Percentiles rank a stretch among this genome's conserved stretches.
These are phyloP conservation scores for Melanotaenia duboulayi DNA, from an alignment of 2,113 vertebrate genomes.

Conservation along the genomic window DNA sequence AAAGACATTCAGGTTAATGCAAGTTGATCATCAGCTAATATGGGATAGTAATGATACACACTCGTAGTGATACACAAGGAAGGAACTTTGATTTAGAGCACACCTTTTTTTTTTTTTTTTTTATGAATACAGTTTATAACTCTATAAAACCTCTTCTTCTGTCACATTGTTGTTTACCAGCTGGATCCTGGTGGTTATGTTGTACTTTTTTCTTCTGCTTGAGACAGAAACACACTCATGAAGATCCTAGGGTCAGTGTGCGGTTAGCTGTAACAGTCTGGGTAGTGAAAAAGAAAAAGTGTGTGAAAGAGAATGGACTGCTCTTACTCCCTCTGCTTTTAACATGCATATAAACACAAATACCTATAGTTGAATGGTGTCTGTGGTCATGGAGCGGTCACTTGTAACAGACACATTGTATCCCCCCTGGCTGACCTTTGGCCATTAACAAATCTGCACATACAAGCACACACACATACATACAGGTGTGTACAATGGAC, in stretches of 20 bases:
- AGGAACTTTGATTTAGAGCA: too few species aligned
- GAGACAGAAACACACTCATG: conserved; percentile 38
- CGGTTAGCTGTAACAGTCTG: conserved; percentile 75
- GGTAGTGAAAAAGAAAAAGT: conserved; percentile 53
- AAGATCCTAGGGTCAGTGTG: conserved; percentile 70
- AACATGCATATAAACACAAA: conserved; percentile 23
- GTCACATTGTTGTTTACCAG: conserved; percentile 56
- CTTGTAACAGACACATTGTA: conserved; percentile 75
- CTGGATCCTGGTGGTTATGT: conserved; percentile 58
- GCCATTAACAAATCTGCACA: conserved; percentile 31
- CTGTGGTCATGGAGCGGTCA: conserved; percentile 75
- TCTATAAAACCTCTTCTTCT: conserved; percentile 46
- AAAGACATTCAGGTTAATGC: background rate
- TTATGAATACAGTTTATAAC: conserved; percentile 1
- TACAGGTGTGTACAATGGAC: conserved; percentile 51
- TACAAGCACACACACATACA: conserved; percentile 34
- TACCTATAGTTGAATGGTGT: conserved; percentile 48
- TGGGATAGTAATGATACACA: background rate
- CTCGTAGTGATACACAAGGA: conserved; percentile 26
- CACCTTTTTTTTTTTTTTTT: background rate
- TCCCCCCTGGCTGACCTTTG: conserved; percentile 75
- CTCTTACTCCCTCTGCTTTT: conserved; percentile 47
- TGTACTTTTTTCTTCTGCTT: conserved; percentile 42
- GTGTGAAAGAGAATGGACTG: conserved; percentile 51
- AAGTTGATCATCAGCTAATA: conserved; percentile 12